Evolutionary conservation across 2,113 vertebrate genomes (phyloP).

Genomic region (Tachysurus vachellii): DNA sequence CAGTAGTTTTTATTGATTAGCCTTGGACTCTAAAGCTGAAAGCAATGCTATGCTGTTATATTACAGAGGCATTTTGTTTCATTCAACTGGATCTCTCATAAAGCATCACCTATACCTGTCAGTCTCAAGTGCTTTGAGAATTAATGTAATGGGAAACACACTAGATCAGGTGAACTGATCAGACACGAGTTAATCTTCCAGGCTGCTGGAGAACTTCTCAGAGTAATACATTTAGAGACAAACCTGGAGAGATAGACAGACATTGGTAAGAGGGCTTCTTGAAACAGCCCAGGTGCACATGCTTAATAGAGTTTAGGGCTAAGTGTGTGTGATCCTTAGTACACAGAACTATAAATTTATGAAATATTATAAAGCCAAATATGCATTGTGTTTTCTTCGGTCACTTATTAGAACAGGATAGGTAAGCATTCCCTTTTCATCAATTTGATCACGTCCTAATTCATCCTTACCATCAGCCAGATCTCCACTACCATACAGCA

Average conservation of each 20-base stretch:
- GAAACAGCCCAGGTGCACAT: not conserved
- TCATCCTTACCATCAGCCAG: not conserved
- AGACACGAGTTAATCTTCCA: conserved; percentile 58
- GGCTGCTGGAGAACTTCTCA: conserved; percentile 60
- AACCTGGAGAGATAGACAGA: conserved; percentile 56
- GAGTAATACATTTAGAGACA: conserved; percentile 57
- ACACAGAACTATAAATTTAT: not conserved
- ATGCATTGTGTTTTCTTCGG: not conserved
- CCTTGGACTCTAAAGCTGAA: conserved; percentile 11
- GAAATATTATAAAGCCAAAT: not conserved
- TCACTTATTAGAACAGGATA: not conserved
- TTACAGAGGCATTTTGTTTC: conserved; percentile 26
- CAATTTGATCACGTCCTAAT: not conserved
- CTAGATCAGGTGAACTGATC: conserved; percentile 39
- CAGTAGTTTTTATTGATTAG: conserved; percentile 64
- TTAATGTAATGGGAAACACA: conserved; percentile 44
- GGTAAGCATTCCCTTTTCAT: not conserved
- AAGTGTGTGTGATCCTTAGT: not conserved
- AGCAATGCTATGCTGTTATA: conserved; percentile 23
- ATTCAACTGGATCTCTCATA: conserved; percentile 6
- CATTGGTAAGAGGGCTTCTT: conserved; percentile 61
- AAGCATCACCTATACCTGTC: conserved; percentile 43
- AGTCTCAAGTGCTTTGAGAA: conserved; percentile 29
- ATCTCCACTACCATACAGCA: not conserved
- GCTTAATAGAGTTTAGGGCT: not conserved